Evolutionary conservation across 2,113 vertebrate genomes (phyloP), one percentile per base, ranked within the genome.

Genomic region (Alectura lathami): DNA sequence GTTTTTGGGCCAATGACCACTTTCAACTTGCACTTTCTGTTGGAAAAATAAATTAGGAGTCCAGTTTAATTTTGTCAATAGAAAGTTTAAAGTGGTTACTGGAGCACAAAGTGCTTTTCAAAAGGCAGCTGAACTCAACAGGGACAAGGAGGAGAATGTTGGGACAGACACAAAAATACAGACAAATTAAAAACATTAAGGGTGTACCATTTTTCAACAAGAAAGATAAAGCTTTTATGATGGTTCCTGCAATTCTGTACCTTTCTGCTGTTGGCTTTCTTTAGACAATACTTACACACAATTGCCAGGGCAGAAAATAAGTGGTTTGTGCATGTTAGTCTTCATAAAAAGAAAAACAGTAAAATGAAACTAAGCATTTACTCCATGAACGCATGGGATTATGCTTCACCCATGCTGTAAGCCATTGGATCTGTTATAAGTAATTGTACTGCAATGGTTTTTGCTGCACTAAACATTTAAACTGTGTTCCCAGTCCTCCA

Each of bases 391-490:
- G 63, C 17, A 53, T 1, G 6, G 63, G 42, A 94, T 86, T 91
- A 45, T 43, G 42, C 18, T 85, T 91, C 0, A 0, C 11, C 3
- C 67, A 23, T 74, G 42, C 67, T 83, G 63, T 30, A 83, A 80
- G 42, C 42, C 63, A 77, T 3, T 83, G 72, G 67, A 86, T 85
- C 45, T 26, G 62, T 53, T 83, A 83, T 90, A 96, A 95, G 66
- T 18, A 64, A 54, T 62, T 89, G 59, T 81, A 77, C 36, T 59
- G 83, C 70, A 93, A 74, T 60, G 60, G 67, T 20, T 48, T 95
- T 91, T 94, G 87, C 94, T 93, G 91, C 88, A 85, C 93, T 93
- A 96, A 96, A 63, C 92, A 96, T 86, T 91, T 95, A 62, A 92
- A 77, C 67, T 89, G 45, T 12, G 54, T 85, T 75, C 59, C 75